A percentile compares a stretch with the other conserved stretches of the same genome.
These are phyloP conservation scores for Aleadryas rufinucha DNA, from an alignment of 2,113 vertebrate genomes.

Conservation along the genomic window DNA sequence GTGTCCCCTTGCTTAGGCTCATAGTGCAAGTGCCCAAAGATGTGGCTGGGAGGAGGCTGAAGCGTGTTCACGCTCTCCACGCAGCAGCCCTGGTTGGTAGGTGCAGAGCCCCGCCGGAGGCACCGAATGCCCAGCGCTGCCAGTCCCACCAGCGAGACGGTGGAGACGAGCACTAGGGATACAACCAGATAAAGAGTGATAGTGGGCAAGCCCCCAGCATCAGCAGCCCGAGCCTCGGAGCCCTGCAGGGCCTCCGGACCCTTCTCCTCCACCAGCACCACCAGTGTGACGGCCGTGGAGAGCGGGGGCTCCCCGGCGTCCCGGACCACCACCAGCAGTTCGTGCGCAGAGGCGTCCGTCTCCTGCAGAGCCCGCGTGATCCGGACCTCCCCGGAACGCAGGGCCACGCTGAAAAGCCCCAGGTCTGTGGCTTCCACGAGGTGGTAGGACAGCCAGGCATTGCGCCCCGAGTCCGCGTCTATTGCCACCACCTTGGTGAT, in stretches of 20 bases:
- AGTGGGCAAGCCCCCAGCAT: slow-evolving; percentile 70
- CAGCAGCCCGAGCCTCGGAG: slow-evolving; percentile 52
- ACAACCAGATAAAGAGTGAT: slow-evolving; percentile 85
- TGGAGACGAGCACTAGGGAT: slow-evolving; percentile 81
- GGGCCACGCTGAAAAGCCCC: slow-evolving; percentile 73
- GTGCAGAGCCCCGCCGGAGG: not conserved
- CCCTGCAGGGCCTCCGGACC: slow-evolving; percentile 69
- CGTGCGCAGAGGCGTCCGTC: slow-evolving; percentile 62
- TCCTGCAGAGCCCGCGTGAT: slow-evolving; percentile 58
- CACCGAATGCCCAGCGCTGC: slow-evolving; percentile 51
- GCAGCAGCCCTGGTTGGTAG: slow-evolving; percentile 28
- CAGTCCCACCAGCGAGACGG: slow-evolving; percentile 72
- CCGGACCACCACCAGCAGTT: slow-evolving; percentile 70
- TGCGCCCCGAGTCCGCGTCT: slow-evolving; percentile 77
- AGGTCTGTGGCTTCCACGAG: slow-evolving; percentile 71
- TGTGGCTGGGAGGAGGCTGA: slow-evolving; percentile 48
- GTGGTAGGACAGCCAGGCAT: slow-evolving; percentile 75
- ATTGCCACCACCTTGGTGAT: slow-evolving; percentile 81
- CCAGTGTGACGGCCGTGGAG: slow-evolving; percentile 71
- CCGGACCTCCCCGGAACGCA: slow-evolving; percentile 76
- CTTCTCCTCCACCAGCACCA: slow-evolving; percentile 76
- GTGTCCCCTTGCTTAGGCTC: slow-evolving; percentile 69
- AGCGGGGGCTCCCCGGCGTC: slow-evolving; percentile 73
- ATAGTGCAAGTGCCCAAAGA: slow-evolving; percentile 59
- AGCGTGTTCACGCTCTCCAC: slow-evolving; percentile 48